Conservation (phyloP, 2,113 vertebrate genomes). For the Gymnarchus niloticus region DNA sequence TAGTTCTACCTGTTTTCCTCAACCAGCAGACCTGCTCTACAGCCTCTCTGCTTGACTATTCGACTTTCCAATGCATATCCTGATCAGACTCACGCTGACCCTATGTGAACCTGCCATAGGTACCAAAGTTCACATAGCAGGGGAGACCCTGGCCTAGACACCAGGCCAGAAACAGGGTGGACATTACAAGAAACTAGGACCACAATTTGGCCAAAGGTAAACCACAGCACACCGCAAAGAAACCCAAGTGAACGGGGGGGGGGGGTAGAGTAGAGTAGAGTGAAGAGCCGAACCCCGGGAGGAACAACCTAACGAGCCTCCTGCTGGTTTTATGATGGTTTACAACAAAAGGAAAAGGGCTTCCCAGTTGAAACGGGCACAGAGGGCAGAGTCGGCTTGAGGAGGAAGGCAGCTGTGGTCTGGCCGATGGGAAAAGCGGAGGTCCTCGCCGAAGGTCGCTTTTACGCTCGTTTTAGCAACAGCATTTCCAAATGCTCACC, state of each 20-base stretch:
- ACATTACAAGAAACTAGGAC: too few relatives aligned
- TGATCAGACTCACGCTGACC: background rate
- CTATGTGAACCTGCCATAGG: too few relatives aligned
- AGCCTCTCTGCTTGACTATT: background rate
- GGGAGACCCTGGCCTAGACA: background rate
- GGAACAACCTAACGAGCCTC: too few relatives aligned
- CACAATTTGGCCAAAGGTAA: too few relatives aligned
- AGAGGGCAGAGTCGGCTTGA: background rate
- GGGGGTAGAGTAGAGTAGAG: too few relatives aligned
- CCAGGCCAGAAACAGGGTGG: background rate
- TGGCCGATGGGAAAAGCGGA: background rate
- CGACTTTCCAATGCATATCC: background rate
- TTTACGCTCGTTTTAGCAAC: constrained; percentile 61
- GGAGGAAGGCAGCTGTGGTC: background rate
- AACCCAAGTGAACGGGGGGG: too few relatives aligned
- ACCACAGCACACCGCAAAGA: too few relatives aligned
- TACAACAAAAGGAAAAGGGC: background rate
- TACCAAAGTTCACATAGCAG: background rate
- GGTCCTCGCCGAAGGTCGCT: constrained; percentile 25
- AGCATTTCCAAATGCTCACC: constrained; percentile 39
- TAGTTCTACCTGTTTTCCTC: too few relatives aligned
- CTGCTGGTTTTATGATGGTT: too few relatives aligned
- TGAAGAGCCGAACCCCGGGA: too few relatives aligned
- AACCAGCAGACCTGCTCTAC: too few relatives aligned
- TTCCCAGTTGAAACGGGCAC: background rate